Conservation (phyloP, 2,888 invertebrate species). For the Lochmaea crataegi region DNA sequence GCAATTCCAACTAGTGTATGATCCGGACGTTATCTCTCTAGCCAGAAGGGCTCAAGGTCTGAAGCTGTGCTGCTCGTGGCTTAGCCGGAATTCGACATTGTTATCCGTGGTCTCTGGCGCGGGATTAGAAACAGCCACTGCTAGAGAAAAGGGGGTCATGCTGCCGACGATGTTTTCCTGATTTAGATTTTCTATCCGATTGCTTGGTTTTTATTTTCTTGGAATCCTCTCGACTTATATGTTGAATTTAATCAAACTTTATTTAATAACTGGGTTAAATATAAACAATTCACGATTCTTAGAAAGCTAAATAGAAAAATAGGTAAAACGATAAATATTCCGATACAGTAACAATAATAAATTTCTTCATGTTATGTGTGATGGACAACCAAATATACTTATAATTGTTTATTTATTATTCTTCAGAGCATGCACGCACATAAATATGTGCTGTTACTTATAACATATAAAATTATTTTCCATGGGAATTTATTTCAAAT, state of each 20-base stretch:
- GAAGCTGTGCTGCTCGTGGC: conserved; percentile 44
- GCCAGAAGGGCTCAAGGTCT: conserved; percentile 49
- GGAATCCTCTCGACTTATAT: conserved; percentile 16
- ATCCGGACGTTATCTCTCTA: conserved; percentile 53
- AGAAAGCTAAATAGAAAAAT: conserved; percentile 33
- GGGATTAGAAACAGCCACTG: conserved; percentile 45
- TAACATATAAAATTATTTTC: conserved; percentile 56
- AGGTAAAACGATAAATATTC: conserved; percentile 52
- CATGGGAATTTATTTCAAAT: conserved; percentile 56
- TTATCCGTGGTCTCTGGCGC: conserved; percentile 48
- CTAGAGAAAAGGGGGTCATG: conserved; percentile 32
- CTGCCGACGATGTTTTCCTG: conserved; percentile 30
- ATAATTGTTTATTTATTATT: conserved; percentile 57
- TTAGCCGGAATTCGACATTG: conserved; percentile 51
- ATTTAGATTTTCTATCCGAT: conserved; percentile 32
- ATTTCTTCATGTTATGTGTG: conserved; percentile 51
- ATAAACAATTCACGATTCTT: conserved; percentile 12
- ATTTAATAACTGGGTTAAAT: too few species aligned
- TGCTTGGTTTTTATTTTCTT: conserved; percentile 21
- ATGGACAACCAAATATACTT: conserved; percentile 56
- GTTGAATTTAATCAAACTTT: neutral
- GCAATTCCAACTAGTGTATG: conserved; percentile 50
- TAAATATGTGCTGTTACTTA: conserved; percentile 57
- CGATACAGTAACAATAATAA: conserved; percentile 53
- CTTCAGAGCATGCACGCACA: conserved; percentile 45